Percentiles rank a stretch among this genome's conserved stretches.
Conservation (phyloP, 1,140 invertebrate genomes). For the Pseudomyrmex pallidus region DNA sequence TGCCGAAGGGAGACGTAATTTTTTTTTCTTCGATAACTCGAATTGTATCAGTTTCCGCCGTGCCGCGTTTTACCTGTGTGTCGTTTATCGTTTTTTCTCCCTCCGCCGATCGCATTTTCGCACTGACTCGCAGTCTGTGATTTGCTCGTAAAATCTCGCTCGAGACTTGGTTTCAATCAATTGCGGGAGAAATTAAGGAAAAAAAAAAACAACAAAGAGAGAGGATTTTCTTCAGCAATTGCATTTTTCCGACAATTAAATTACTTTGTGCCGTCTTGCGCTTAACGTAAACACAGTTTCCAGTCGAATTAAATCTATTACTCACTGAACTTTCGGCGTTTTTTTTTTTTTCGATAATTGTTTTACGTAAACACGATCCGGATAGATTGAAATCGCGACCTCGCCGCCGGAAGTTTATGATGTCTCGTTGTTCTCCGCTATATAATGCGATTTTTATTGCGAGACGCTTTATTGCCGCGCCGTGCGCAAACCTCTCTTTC, state of each 20-base stretch:
- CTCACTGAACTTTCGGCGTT: not conserved
- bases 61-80: constrained; percentile 7
- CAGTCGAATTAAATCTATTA: not conserved
- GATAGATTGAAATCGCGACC: constrained; percentile 26
- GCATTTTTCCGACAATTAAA: not conserved
- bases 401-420: constrained; percentile 44
- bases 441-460: constrained; percentile 43
- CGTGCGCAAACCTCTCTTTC: not conserved
- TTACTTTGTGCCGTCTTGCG: not conserved
- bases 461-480: constrained; percentile 23
- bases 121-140: not conserved
- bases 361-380: constrained; percentile 12
- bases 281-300: not conserved
- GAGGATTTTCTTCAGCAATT: not conserved
- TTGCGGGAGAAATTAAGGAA: too few species aligned
- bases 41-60: constrained; percentile 23
- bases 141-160: not conserved
- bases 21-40: constrained; percentile 10
- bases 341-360: constrained; percentile 7
- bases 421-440: constrained; percentile 27
- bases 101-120: not conserved
- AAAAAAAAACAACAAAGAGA: too few species aligned
- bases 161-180: too few species aligned
- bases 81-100: not conserved
- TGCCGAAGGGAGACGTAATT: constrained; percentile 65